Evolutionary conservation across 2,888 invertebrate species (phyloP), one percentile per base, ranked within the genome.

Genomic region (Hyles lineata): DNA sequence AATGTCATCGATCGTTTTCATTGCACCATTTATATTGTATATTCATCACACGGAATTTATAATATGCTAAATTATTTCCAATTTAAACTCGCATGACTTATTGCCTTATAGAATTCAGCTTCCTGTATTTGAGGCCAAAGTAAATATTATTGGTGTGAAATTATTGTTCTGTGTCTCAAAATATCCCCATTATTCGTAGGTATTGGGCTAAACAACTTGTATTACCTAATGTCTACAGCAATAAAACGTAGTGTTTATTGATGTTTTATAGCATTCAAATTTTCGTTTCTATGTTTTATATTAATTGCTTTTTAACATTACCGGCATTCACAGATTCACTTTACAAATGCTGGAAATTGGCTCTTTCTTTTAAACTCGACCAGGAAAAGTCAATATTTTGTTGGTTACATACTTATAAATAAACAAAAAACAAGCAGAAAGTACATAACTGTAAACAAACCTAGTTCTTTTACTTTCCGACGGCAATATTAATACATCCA

Each of bases 1-100:
- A 67, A 55, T 69, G 62, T 74, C 72, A 67, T 71, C 74, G 67
- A 59, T 35, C 63, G 63, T 32, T 74, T 60, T 74, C 74, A 69
- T 74, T 70, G 59, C 74, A 29, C 61, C 58, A 70, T 70, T 72
- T 67, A 72, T 70, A 61, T 70, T 25, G 43, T 35, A 70, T 62
- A 70, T 72, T 72, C 74, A 61, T 61, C 72, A 70, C 70, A n/a
- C 61, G 58, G 71, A 21, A 73, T 73, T 55, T 25, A 55, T 70
- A 70, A 52, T 50, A 73, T 63, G 72, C 43, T 59, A 59, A 71
- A 71, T 72, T 72, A 72, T 70, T 23, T 50, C 25, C 50, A 71
- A 71, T 60, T 71, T 71, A 71, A 71, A 60, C 60, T 60, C 60
- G 35, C 35, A 35, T 71, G 70, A 71, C 60, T 71, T 59, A 71